These are phyloP conservation scores for Antigone vipio DNA, from an alignment of 2,113 vertebrate species.

Conservation along the genomic window DNA sequence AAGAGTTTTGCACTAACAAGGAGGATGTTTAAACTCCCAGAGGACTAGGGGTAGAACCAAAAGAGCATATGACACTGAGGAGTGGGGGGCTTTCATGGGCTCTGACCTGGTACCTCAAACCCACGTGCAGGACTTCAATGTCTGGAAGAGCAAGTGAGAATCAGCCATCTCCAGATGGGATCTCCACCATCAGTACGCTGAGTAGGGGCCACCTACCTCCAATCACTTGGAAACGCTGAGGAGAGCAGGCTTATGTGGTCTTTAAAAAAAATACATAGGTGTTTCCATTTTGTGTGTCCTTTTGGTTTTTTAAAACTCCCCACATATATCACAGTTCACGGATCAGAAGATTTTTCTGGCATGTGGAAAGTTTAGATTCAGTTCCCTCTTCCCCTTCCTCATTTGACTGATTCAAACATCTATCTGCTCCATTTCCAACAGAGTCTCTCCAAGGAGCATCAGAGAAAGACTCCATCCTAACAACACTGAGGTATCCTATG, in stretches of 20 bases:
- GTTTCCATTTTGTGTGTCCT: neutral
- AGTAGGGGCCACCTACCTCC: neutral
- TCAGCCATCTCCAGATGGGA: neutral
- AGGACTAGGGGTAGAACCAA: neutral
- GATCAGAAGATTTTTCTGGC: neutral
- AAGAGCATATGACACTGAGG: neutral
- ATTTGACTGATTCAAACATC: neutral
- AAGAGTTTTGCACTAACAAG: neutral
- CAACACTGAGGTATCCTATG: neutral
- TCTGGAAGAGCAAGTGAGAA: neutral
- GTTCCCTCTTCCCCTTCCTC: neutral
- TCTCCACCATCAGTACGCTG: neutral
- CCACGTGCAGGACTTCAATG: neutral
- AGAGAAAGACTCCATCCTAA: neutral
- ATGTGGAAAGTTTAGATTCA: neutral
- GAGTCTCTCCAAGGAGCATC: neutral
- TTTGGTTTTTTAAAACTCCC: neutral
- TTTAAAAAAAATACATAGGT: neutral
- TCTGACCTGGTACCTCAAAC: neutral
- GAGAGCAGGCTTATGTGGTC: neutral
- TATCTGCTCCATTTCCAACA: neutral
- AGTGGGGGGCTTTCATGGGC: neutral
- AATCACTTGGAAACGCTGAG: neutral
- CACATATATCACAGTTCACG: neutral
- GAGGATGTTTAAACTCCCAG: neutral